Evolutionary conservation across 2,888 invertebrate genomes (phyloP).

Genomic region (Oligia strigilis): DNA sequence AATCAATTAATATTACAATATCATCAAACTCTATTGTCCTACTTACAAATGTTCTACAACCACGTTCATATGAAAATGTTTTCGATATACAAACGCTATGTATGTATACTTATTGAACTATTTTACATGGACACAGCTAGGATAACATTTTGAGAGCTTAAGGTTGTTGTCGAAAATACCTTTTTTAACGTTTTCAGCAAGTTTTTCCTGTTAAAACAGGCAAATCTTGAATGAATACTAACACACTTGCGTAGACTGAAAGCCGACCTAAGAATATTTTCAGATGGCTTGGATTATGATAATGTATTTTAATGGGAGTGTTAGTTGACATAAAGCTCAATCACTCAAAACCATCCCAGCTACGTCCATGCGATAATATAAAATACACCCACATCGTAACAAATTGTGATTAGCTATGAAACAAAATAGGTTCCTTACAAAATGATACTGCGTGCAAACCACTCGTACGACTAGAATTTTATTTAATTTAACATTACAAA

Average conservation of each 20-base stretch:
- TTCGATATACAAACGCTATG: constrained; percentile 88
- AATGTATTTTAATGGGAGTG: background rate
- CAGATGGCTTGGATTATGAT: background rate
- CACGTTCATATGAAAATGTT: constrained; percentile 85
- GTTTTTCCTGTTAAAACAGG: background rate
- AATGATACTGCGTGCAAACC: constrained; percentile 81
- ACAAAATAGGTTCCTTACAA: constrained; percentile 56
- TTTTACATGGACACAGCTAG: constrained; percentile 57
- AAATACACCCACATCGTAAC: constrained; percentile 87
- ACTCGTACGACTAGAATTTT: constrained; percentile 86
- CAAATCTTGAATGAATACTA: background rate
- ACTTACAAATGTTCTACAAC: constrained; percentile 82
- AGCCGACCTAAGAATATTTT: background rate
- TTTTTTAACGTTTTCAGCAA: background rate
- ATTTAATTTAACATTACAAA: constrained; percentile 88
- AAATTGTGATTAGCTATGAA: constrained; percentile 82
- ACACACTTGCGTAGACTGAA: background rate
- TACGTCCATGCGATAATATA: constrained; percentile 74
- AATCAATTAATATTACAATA: constrained; percentile 64
- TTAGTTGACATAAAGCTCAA: background rate
- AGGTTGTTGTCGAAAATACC: background rate
- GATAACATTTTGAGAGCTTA: constrained; percentile 22
- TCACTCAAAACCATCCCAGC: constrained; percentile 42
- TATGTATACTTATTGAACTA: constrained; percentile 83
- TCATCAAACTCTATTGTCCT: constrained; percentile 74